Evolutionary conservation across 2,113 vertebrate species (phyloP), one percentile per base, ranked within the genome.

Genomic region (Corapipo altera): DNA sequence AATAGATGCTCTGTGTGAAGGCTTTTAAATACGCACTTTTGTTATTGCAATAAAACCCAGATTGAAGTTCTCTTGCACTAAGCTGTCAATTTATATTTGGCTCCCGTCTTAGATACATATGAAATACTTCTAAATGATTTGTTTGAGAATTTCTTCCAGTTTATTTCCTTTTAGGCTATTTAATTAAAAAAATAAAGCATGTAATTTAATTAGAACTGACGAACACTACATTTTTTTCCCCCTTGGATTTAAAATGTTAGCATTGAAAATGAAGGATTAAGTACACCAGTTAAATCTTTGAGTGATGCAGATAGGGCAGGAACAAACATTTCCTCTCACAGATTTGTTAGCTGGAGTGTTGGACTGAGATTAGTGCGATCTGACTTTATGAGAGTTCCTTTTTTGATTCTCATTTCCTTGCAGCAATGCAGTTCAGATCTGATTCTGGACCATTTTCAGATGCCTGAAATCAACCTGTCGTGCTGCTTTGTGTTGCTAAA

Each of bases 1-100:
- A 97, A 97, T 96, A 88, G 95, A 97, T 95, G 85, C 93, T 91
- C 96, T 95, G 95, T 96, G 91, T 94, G 93, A 95, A 95, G 55
- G 91, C 88, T 96, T 95, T 97, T 97, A 95, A 96, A 95, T 95
- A 90, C 6, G 0, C 66, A 92, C 91, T 96, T 96, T 96, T 97
- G 95, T 96, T 95, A 96, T 88, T 90, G 94, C 95, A 96, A 74
- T 96, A 95, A 97, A 97, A 94, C 91, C 80, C 96, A 94, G 93
- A 94, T 49, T 94, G 89, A 94, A 96, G 93, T 85, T 96, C 88
- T 93, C 55, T 87, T 89, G 76, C 76, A 8, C 91, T 96, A 90
- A 89, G 12, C 75, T 94, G 85, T 96, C 96, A 92, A 81, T 93
- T 95, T 94, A 28, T 88, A 76, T 95, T 96, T 95, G 93, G 91